phyloP scores from a whole-genome alignment of 2,888 invertebrate species.

The Junonia oenone region DNA sequence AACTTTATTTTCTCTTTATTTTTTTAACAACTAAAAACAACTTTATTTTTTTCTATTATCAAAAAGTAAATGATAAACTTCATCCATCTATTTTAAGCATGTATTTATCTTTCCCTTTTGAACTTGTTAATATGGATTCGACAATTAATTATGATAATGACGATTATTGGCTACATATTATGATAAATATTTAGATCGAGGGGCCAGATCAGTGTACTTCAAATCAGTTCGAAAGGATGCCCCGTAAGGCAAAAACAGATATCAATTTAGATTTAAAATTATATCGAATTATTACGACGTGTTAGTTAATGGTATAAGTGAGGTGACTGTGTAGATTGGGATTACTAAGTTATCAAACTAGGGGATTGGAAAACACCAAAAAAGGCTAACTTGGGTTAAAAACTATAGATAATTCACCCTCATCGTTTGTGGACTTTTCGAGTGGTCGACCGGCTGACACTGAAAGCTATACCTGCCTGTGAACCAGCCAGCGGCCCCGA shows the following conservation, averaged over 20 bases:
- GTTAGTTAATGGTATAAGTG: not conserved
- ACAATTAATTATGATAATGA: constrained; percentile 24
- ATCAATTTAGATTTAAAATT: not conserved
- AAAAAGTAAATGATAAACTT: not conserved
- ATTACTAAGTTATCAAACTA: not conserved
- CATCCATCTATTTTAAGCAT: constrained; percentile 5
- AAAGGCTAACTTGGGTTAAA: constrained; percentile 1
- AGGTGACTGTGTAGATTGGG: not conserved
- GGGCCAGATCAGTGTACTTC: constrained; percentile 25
- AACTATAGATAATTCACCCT: constrained; percentile 79
- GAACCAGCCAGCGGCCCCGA: constrained; percentile 95
- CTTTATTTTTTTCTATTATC: not conserved
- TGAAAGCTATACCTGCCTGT: constrained; percentile 96
- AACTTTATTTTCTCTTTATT: no score
- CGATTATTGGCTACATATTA: constrained; percentile 18
- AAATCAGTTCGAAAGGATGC: constrained; percentile 13
- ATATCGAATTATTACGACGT: not conserved
- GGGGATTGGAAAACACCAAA: not conserved
- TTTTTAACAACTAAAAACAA: not conserved
- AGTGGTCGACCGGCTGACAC: constrained; percentile 98
- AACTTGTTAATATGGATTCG: constrained; percentile 11
- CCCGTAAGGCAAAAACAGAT: constrained; percentile 4
- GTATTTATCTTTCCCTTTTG: not conserved
- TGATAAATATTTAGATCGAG: constrained; percentile 26
- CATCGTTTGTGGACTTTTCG: constrained; percentile 92